Conservation (phyloP, 2,797 vertebrate species). For the Delichon dasypus region DNA sequence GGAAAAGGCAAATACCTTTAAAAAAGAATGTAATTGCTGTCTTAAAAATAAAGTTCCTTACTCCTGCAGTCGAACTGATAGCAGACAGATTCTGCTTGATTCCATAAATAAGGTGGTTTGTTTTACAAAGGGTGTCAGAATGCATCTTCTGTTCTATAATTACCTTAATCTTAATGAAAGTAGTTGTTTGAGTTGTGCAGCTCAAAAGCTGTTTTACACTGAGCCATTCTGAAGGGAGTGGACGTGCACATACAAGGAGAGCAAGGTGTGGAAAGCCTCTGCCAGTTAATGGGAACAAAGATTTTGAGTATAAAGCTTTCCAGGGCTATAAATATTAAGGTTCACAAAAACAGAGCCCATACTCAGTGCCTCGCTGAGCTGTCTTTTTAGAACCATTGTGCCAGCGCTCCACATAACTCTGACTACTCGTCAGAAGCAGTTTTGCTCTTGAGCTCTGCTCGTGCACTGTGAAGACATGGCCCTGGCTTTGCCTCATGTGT, state of each 20-base stretch:
- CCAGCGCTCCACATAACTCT: background rate
- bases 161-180: background rate
- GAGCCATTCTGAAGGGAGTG: background rate
- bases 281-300: background rate
- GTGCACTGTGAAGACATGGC: background rate
- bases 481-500: background rate
- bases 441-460: background rate
- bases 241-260: accelerated
- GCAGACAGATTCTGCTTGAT: background rate
- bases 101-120: background rate
- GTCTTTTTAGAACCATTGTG: background rate
- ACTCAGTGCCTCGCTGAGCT: background rate
- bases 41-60: background rate
- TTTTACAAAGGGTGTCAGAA: background rate
- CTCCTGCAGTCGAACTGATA: background rate
- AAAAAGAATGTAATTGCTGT: background rate
- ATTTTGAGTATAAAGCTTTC: background rate
- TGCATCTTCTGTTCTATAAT: background rate
- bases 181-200: background rate
- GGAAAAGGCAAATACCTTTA: background rate
- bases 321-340: background rate
- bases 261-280: background rate
- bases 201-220: background rate
- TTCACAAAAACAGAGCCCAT: background rate
- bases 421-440: background rate